Base-by-base conservation (phyloP, 2,113 vertebrate genomes). In the Rattus rattus region DNA sequence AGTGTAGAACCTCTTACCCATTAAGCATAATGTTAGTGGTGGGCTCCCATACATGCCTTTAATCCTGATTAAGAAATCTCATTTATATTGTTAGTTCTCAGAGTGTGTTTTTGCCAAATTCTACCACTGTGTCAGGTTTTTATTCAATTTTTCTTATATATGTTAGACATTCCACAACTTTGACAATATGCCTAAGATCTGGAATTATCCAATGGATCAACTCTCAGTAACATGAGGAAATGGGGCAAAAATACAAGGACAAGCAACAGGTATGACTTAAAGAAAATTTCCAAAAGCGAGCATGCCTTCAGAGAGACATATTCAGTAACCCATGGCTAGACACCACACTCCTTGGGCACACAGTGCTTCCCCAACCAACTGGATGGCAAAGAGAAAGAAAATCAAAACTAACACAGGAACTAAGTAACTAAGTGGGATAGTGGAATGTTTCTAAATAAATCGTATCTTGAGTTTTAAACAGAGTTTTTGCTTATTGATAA, bases 211-310 rank as follows among this genome's bases (percentile, higher is more conserved):
- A 61, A 49, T 33, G 86, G 43, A 49, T 63, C 79, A 95, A 47
- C 26, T 88, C 79, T 80, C 65, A 93, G 52, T 67, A 97, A 95
- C 19, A 77, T 63, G 54, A 79, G 54, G 30, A 95, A 95, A 65
- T 56, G 8, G 17, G 17, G 13, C 16, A 88, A 49, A 72, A 87
- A 92, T 12, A 43, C 59, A 94, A 85, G 16, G 4, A 75, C 86
- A 63, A 67, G 96, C 43, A 76, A 90, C 0, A 76, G 10, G 75
- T 5, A 11, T 59, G 86, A 93, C 11, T 89, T 95, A 14, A 59
- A 67, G 22, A 91, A 76, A 26, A 93, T 61, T 97, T 93, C 43
- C 69, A 76, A 61, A 94, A 95, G 88, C 14, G 79, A 89, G 16
- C 36, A 43, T 89, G 43, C 39, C 0, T 70, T n/a, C 11, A 83